Conservation (phyloP, 2,888 invertebrate genomes). For the Meteorus colon region DNA sequence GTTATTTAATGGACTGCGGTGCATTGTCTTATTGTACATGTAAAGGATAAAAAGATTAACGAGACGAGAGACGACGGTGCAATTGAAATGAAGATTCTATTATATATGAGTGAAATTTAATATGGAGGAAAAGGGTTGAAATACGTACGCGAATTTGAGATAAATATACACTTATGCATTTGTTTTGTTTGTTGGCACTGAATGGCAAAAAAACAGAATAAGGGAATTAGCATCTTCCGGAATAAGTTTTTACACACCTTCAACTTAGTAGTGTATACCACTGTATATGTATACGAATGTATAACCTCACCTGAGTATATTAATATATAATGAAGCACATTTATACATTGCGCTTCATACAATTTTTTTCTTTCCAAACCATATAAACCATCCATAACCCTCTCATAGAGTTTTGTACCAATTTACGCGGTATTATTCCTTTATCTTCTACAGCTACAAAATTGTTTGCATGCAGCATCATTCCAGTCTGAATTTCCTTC, state of each 20-base stretch:
- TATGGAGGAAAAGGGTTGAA: not conserved
- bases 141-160: conserved; percentile 41
- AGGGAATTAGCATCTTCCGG: not conserved
- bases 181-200: conserved; percentile 48
- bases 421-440: not conserved
- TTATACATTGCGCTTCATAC: not conserved
- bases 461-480: not conserved
- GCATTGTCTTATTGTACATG: conserved; percentile 56
- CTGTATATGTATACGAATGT: not conserved
- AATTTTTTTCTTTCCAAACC: not conserved
- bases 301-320: not conserved
- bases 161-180: conserved; percentile 55
- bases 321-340: not conserved
- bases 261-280: not conserved
- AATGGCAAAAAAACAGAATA: not conserved
- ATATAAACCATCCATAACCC: not conserved
- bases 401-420: not conserved
- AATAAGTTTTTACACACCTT: not conserved
- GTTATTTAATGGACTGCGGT: conserved; percentile 68
- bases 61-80: not conserved
- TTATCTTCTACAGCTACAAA: not conserved
- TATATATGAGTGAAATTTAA: conserved; percentile 22
- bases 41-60: conserved; percentile 37
- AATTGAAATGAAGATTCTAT: conserved; percentile 13
- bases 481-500: not conserved